Evolutionary conservation across 2,113 vertebrate species (phyloP).

Genomic region (Origma solitaria): DNA sequence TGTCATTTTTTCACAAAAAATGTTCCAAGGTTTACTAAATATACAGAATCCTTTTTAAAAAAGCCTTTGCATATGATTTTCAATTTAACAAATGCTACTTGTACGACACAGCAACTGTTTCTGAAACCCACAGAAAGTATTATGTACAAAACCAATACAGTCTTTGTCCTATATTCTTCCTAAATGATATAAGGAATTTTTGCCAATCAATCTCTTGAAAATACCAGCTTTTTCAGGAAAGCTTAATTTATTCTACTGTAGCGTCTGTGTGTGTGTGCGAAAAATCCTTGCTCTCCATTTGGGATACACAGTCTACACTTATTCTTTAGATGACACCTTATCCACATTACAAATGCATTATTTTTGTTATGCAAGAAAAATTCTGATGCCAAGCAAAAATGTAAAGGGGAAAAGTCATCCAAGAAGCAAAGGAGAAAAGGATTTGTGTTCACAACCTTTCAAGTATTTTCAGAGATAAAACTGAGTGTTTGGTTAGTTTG

Average conservation of each 20-base stretch:
- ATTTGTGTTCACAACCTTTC: background rate
- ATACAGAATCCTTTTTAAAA: background rate
- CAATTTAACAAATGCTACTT: background rate
- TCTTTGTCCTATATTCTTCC: background rate
- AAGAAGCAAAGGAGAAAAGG: background rate
- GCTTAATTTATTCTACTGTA: background rate
- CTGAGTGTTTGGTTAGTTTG: background rate
- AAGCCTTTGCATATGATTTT: background rate
- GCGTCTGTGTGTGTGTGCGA: background rate
- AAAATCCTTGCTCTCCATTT: background rate
- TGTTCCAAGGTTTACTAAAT: background rate
- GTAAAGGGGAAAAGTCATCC: background rate
- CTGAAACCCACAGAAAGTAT: background rate
- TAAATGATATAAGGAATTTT: background rate
- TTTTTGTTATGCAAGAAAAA: background rate
- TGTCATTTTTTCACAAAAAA: background rate
- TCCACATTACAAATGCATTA: background rate
- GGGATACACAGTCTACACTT: background rate
- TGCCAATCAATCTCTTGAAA: background rate
- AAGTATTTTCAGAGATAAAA: background rate
- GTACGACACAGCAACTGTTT: background rate
- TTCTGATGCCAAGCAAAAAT: background rate
- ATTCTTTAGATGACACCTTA: background rate
- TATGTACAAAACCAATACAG: background rate
- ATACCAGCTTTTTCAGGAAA: background rate